These are phyloP conservation scores for Nesoenas mayeri DNA, from an alignment of 2,113 vertebrate species.

Conservation along the genomic window DNA sequence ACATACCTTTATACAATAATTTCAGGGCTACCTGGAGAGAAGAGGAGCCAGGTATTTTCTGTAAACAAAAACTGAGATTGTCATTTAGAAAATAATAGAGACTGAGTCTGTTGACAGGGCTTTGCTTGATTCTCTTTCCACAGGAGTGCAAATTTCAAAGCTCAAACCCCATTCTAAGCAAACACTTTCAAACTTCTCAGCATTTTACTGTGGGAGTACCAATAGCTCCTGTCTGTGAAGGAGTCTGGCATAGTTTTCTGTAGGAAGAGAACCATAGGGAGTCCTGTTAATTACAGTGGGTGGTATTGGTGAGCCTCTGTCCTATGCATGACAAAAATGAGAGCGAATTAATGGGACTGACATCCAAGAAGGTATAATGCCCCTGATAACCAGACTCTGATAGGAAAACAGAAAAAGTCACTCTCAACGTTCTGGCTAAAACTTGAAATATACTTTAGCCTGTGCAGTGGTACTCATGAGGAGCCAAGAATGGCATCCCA, in stretches of 20 bases:
- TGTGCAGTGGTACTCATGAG: background rate
- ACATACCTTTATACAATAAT: background rate
- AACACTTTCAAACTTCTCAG: background rate
- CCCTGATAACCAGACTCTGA: background rate
- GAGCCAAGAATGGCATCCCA: background rate
- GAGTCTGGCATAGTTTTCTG: background rate
- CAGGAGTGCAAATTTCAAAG: background rate
- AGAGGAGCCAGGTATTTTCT: background rate
- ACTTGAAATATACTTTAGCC: background rate
- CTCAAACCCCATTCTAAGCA: background rate
- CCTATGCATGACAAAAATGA: background rate
- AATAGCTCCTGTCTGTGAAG: background rate
- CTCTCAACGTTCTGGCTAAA: background rate
- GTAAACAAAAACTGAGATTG: background rate
- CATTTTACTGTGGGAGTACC: background rate
- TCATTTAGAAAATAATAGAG: background rate
- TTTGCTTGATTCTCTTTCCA: background rate
- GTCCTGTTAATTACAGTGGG: background rate
- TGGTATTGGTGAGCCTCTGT: background rate
- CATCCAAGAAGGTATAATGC: background rate
- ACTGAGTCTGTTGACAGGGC: background rate
- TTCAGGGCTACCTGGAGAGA: background rate
- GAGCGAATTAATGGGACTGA: background rate
- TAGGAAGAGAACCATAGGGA: background rate
- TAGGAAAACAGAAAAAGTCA: background rate